Evolutionary conservation across 2,797 vertebrate genomes (phyloP), one percentile per base, ranked within the genome.

Genomic region (Atherinosoma microstoma): DNA sequence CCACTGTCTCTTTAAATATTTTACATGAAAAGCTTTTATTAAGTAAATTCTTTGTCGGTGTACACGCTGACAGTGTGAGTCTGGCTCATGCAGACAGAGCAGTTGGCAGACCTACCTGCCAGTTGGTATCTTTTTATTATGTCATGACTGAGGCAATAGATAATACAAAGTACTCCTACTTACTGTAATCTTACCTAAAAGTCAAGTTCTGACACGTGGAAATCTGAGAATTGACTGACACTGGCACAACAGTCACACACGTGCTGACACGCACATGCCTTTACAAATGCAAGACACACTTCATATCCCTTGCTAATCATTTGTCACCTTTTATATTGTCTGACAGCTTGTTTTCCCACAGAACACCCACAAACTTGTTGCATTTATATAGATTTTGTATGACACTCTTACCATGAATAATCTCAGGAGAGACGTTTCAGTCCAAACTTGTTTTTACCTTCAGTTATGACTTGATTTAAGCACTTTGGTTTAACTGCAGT

Each of bases 121-220:
- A 73, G 67, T 85, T 83, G 75, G 84, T 32, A 81, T 64, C 76
- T 79, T 83, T 66, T 84, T 73, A 76, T 76, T 80, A 84, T 80
- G 82, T 82, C 67, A 80, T 40, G 7, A 66, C 71, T 81, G 67
- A 77, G 47, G 84, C 68, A 76, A 77, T 64, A 73, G 57, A 56
- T 63, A 54, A 79, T 62, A 78, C 45, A 86, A 88, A 80, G 36
- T 18, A 61, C 80, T 86, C 87, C 80, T 80, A 79, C 82, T 70
- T 8, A 1, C 70, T 70, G 45, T 57, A n/a, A 53, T 67, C 62
- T 42, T 75, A 68, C 71, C 24, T 83, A 71, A 79, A 83, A 84
- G 76, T 89, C 91, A 82, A 89, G 93, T 89, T 89, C 57, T 87
- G 86, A 85, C 86, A 60, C 47, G 87, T 75, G 64, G 81, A 85